These are phyloP conservation scores for Hylia prasina DNA, from an alignment of 2,113 vertebrate species.

Conservation along the genomic window DNA sequence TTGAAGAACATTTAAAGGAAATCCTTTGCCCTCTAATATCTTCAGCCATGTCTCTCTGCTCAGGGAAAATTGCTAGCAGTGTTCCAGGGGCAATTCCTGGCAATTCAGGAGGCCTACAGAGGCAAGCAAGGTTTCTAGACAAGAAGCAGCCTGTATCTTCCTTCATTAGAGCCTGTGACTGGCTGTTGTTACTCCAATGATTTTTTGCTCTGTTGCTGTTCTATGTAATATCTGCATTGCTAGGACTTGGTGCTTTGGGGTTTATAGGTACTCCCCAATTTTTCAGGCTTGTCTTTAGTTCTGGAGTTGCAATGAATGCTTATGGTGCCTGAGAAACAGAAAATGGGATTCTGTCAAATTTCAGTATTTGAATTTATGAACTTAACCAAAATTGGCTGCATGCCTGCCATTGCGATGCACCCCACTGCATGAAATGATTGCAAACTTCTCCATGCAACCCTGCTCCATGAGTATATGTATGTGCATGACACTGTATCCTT, in stretches of 20 bases:
- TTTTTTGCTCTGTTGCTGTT: neutral
- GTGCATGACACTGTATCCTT: neutral
- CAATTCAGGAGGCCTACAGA: neutral
- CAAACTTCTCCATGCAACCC: neutral
- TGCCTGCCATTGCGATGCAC: neutral
- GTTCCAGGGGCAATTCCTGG: neutral
- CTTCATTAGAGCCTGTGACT: neutral
- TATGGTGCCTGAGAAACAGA: neutral
- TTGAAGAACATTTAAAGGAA: neutral
- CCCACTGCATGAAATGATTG: neutral
- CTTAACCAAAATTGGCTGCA: neutral
- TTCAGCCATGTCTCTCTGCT: neutral
- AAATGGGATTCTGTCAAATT: constrained; percentile 39
- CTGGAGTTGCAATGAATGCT: neutral
- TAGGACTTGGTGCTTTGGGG: neutral
- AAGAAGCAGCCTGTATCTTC: neutral
- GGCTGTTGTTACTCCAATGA: neutral
- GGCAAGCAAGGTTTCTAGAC: neutral
- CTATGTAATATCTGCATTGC: neutral
- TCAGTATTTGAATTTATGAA: constrained; percentile 40
- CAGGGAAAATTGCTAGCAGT: neutral
- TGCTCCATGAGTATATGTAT: neutral
- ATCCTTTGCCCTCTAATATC: neutral
- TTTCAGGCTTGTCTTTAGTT: neutral
- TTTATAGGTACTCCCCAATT: neutral